A percentile compares a stretch with the other conserved stretches of the same genome.
These are phyloP conservation scores for Chymomyza caudatula DNA, from an alignment of 2,888 invertebrate genomes.

Conservation along the genomic window DNA sequence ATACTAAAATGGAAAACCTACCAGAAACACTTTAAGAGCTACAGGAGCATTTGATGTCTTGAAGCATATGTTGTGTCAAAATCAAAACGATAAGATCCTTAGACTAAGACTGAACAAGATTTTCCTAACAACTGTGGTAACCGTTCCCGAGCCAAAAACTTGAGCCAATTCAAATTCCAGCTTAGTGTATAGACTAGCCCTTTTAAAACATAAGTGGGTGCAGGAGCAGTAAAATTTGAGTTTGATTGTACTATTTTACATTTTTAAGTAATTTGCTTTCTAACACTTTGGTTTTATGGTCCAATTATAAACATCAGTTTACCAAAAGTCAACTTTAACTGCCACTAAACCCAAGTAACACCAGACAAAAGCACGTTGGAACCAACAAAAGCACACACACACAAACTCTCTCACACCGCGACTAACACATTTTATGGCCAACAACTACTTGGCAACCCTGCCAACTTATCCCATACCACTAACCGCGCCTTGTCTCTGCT, in stretches of 20 bases:
- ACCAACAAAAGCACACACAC: constrained; percentile 3
- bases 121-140: too few species aligned
- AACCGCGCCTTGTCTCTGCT: constrained; percentile 38
- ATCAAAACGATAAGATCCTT: too few species aligned
- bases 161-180: background rate
- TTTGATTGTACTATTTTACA: background rate
- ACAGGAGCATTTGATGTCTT: too few species aligned
- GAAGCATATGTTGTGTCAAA: too few species aligned
- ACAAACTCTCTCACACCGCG: constrained; percentile 7
- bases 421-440: constrained; percentile 15
- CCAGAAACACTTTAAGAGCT: too few species aligned
- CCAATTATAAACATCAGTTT: constrained; percentile 11
- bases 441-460: constrained; percentile 15
- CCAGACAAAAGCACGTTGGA: background rate
- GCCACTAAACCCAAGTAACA: constrained; percentile 18
- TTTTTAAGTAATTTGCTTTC: constrained; percentile 24
- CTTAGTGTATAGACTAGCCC: background rate
- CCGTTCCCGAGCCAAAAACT: too few species aligned
- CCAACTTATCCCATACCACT: constrained; percentile 25
- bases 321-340: constrained; percentile 11
- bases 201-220: background rate
- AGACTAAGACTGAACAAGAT: too few species aligned
- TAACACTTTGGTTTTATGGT: constrained; percentile 44
- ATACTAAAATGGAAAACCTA: too few species aligned
- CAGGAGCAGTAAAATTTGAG: background rate